Evolutionary conservation across 1,140 invertebrate species (phyloP).

Genomic region (Aphelinus certus): DNA sequence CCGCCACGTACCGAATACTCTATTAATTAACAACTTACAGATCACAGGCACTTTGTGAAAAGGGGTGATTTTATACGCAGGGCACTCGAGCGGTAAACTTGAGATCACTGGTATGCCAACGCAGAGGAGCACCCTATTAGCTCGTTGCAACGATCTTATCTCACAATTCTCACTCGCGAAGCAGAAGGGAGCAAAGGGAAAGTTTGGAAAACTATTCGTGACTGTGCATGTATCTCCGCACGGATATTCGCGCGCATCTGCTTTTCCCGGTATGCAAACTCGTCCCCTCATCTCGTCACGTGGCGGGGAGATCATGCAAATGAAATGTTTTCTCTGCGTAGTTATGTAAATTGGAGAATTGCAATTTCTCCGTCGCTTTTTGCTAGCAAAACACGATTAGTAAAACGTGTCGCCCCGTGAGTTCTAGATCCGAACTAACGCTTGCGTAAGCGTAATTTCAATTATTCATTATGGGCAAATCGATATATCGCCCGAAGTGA

Average conservation of each 20-base stretch:
- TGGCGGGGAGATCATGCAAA: slow-evolving; percentile 29
- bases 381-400: slow-evolving; percentile 35
- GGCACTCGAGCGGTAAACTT: neutral
- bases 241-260: slow-evolving; percentile 29
- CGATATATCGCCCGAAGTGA: too few species aligned
- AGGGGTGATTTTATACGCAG: too few species aligned
- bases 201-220: slow-evolving; percentile 26
- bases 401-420: slow-evolving; percentile 19
- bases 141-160: slow-evolving; percentile 15
- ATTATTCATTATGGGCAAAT: too few species aligned
- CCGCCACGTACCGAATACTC: too few species aligned
- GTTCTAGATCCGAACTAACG: too few species aligned
- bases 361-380: slow-evolving; percentile 24
- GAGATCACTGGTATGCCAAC: neutral
- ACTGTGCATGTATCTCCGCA: slow-evolving; percentile 8
- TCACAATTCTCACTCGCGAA: slow-evolving; percentile 1
- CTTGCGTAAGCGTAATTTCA: too few species aligned
- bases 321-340: slow-evolving; percentile 35
- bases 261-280: neutral
- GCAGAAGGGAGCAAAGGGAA: neutral
- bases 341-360: slow-evolving; percentile 38
- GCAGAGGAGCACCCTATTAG: too few species aligned
- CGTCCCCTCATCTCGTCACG: neutral
- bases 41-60: too few species aligned
- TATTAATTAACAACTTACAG: too few species aligned